Evolutionary conservation across 2,113 vertebrate species (phyloP).

Genomic region (Nicator chloris): DNA sequence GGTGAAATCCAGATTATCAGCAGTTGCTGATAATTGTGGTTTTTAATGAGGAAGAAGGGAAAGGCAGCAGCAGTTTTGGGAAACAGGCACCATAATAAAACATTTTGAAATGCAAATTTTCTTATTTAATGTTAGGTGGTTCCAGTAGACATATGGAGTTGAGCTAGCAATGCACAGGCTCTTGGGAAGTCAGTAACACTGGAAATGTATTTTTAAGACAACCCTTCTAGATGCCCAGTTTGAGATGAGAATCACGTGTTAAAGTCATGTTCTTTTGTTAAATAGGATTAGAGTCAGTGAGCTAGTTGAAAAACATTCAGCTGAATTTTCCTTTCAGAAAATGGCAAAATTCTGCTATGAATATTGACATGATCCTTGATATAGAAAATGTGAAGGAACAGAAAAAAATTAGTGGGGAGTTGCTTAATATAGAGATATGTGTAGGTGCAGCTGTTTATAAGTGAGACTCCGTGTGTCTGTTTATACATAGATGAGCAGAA

Average conservation of each 20-base stretch:
- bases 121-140: neutral
- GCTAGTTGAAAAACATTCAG: neutral
- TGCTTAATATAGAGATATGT: fast-evolving
- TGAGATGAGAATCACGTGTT: neutral
- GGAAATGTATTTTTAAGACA: neutral
- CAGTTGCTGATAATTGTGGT: neutral
- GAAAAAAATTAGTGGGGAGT: neutral
- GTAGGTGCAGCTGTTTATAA: neutral
- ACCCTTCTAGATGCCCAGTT: neutral
- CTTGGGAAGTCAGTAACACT: neutral
- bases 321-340: neutral
- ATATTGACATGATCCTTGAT: neutral
- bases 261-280: neutral
- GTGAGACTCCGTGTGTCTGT: neutral
- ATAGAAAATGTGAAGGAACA: neutral
- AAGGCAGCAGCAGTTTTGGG: neutral
- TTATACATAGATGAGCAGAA: neutral
- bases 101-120: neutral
- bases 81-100: neutral
- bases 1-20: neutral
- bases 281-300: neutral
- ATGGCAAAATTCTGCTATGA: neutral
- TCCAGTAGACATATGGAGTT: neutral
- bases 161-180: neutral
- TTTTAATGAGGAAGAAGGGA: neutral